phyloP scores from a whole-genome alignment of 2,888 invertebrate genomes.

The Oligia strigilis region DNA sequence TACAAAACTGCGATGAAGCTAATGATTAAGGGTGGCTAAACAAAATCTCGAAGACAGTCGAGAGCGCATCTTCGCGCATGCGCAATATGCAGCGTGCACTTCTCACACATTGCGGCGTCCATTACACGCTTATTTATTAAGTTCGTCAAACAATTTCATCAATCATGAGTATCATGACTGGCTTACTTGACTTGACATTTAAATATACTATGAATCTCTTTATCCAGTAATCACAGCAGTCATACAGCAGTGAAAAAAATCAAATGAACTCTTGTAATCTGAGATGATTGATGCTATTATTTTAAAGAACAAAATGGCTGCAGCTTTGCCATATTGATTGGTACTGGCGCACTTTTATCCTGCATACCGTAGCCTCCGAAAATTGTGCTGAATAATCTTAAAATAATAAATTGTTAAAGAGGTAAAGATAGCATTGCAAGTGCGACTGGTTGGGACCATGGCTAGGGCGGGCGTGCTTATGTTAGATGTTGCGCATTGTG shows the following conservation, averaged over 20 bases:
- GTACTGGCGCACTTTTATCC: neutral
- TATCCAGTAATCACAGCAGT: neutral
- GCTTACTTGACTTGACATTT: neutral
- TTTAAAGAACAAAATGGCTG: neutral
- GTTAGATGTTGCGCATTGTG: too few species aligned
- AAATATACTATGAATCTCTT: neutral
- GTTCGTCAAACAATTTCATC: neutral
- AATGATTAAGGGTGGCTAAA: neutral
- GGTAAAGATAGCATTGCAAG: too few species aligned
- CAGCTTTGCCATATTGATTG: neutral
- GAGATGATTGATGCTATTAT: neutral
- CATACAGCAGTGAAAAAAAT: neutral
- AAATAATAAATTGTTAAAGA: neutral
- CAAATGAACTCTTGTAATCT: neutral
- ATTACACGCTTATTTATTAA: neutral
- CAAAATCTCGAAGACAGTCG: neutral
- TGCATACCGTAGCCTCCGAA: neutral
- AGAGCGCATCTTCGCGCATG: neutral
- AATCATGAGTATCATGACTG: neutral
- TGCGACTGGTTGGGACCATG: too few species aligned
- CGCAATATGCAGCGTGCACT: slow-evolving; percentile 4
- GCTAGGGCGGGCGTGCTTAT: too few species aligned
- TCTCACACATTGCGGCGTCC: neutral
- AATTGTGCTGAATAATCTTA: neutral
- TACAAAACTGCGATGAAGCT: neutral